phyloP scores from a whole-genome alignment of 2,797 vertebrate species.

The Poecilia velifera region DNA sequence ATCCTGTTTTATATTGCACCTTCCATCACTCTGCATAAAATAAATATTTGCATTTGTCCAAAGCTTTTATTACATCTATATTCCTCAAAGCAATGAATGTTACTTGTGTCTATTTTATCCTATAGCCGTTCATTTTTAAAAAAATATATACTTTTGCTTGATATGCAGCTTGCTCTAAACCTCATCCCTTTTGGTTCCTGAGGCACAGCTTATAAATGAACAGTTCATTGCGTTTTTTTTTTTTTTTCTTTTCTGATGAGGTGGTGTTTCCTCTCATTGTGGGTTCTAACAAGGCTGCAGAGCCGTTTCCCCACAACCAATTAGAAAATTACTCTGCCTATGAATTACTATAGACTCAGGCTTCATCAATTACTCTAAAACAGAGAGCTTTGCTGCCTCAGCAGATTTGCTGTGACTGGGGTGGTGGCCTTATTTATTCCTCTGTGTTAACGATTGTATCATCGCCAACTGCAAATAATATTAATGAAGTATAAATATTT shows the following conservation, averaged over 20 bases:
- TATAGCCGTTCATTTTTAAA: neutral
- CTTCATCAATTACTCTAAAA: slow-evolving; percentile 80
- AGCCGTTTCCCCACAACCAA: slow-evolving; percentile 62
- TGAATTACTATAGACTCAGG: slow-evolving; percentile 72
- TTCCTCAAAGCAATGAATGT: neutral
- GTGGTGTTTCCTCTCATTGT: slow-evolving; percentile 35
- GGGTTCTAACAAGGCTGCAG: slow-evolving; percentile 39
- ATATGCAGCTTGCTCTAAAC: neutral
- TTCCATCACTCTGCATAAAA: neutral
- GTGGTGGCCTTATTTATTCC: slow-evolving; percentile 65
- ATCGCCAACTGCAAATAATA: slow-evolving; percentile 63
- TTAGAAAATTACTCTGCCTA: slow-evolving; percentile 79
- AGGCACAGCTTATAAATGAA: slow-evolving; percentile 1
- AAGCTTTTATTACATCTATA: neutral
- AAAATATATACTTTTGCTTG: neutral
- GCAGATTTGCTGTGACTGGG: slow-evolving; percentile 63
- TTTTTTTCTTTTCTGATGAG: slow-evolving; percentile 33
- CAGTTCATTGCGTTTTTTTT: slow-evolving; percentile 37
- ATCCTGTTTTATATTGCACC: neutral
- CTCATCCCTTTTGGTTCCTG: neutral
- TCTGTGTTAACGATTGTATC: slow-evolving; percentile 56
- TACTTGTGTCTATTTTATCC: neutral
- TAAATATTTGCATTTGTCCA: neutral
- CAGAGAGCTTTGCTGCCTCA: slow-evolving; percentile 66
- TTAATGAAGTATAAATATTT: slow-evolving; percentile 68